A percentile compares a stretch with the other conserved stretches of the same genome.
These are phyloP conservation scores for Adela reaumurella DNA, from an alignment of 2,888 invertebrate genomes.

Conservation along the genomic window DNA sequence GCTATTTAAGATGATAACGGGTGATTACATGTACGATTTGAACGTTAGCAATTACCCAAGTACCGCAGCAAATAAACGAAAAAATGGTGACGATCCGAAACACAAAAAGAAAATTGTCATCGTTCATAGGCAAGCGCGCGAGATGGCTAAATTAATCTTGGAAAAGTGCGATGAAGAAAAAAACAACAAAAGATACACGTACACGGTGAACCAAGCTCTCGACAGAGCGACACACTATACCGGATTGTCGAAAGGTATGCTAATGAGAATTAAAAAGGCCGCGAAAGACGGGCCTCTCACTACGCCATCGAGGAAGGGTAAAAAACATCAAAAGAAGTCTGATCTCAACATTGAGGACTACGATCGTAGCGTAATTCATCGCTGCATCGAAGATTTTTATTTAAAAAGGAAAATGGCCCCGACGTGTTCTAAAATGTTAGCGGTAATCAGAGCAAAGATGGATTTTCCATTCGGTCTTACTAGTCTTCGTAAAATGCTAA, in stretches of 20 bases:
- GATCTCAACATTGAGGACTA: slow-evolving; percentile 6
- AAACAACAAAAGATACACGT: too few species aligned
- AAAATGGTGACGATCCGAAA: too few species aligned
- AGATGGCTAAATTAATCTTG: too few species aligned
- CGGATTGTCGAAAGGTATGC: slow-evolving; percentile 1
- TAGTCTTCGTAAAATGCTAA: slow-evolving; percentile 10
- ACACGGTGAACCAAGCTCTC: neutral
- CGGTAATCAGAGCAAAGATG: slow-evolving; percentile 8
- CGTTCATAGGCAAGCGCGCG: too few species aligned
- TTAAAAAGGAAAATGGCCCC: slow-evolving; percentile 8
- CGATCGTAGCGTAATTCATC: slow-evolving; percentile 5
- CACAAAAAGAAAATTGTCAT: too few species aligned
- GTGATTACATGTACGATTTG: too few species aligned
- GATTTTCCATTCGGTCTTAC: slow-evolving; percentile 9
- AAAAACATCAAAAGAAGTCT: slow-evolving; percentile 1
- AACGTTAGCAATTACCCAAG: too few species aligned
- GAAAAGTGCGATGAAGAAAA: too few species aligned
- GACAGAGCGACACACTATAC: slow-evolving; percentile 1
- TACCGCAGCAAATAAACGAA: too few species aligned
- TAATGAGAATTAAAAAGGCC: slow-evolving; percentile 1
- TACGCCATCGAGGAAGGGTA: slow-evolving; percentile 1
- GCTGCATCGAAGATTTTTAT: slow-evolving; percentile 8
- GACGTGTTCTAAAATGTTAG: slow-evolving; percentile 8
- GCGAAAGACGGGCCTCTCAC: neutral
- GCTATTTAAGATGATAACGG: too few species aligned